Evolutionary conservation across 1,140 invertebrate species (phyloP).

Genomic region (Lepidurus couesii): DNA sequence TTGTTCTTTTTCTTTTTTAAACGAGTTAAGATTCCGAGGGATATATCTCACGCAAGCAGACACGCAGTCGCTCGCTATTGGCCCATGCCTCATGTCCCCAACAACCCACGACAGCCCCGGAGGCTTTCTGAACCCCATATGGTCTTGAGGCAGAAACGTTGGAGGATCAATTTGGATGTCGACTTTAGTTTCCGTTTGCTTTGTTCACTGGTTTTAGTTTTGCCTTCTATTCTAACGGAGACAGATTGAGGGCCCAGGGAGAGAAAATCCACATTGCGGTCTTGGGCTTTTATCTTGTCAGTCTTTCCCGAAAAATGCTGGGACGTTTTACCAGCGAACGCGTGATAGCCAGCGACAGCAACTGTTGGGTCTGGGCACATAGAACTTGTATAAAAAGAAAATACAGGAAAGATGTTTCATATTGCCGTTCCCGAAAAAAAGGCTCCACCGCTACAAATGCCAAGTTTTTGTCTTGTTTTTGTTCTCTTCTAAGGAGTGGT

Average conservation of each 20-base stretch:
- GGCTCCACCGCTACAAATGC: too few relatives aligned
- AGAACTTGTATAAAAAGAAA: not conserved
- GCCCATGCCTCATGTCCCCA: not conserved
- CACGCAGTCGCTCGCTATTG: not conserved
- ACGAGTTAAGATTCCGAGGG: not conserved
- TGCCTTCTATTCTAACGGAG: not conserved
- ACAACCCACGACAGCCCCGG: not conserved
- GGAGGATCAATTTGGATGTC: not conserved
- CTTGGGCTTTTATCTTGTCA: not conserved
- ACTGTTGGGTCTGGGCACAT: not conserved
- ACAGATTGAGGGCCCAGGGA: not conserved
- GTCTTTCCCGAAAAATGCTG: not conserved
- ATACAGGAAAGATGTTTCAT: not conserved
- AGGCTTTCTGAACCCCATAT: not conserved
- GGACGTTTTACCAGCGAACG: not conserved
- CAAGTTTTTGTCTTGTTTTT: not conserved
- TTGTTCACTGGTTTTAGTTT: not conserved
- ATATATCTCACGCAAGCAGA: not conserved
- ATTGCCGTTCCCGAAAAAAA: too few relatives aligned
- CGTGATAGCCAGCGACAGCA: not conserved
- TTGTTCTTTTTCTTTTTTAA: not conserved
- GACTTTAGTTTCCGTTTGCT: not conserved
- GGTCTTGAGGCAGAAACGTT: not conserved
- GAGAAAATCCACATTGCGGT: not conserved
- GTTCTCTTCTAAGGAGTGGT: not conserved